Evolutionary conservation across 1,140 invertebrate species (phyloP).

Genomic region (Psilanteris sp.): DNA sequence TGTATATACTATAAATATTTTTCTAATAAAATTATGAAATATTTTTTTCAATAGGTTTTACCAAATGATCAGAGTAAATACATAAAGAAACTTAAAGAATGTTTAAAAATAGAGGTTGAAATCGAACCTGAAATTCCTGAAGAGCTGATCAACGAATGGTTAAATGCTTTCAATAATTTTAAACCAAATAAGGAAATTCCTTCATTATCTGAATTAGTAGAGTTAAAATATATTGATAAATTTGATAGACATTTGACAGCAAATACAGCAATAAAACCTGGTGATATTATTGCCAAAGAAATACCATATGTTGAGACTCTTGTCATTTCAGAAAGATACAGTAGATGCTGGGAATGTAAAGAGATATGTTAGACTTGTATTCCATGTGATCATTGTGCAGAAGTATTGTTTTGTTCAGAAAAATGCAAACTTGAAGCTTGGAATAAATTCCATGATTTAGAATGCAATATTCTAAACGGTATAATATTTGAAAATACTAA

Average conservation of each 20-base stretch:
- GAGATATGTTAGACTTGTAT: slow-evolving; percentile 78
- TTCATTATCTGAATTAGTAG: too few relatives aligned
- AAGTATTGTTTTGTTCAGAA: slow-evolving; percentile 84
- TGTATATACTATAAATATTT: too few relatives aligned
- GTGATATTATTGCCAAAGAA: slow-evolving; percentile 90
- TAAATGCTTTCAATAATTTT: too few relatives aligned
- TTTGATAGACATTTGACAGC: slow-evolving; percentile 72
- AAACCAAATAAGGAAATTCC: too few relatives aligned
- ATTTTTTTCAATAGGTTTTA: too few relatives aligned
- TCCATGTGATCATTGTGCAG: slow-evolving; percentile 83
- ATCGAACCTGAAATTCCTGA: too few relatives aligned
- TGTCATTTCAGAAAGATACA: slow-evolving; percentile 81
- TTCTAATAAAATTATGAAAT: too few relatives aligned
- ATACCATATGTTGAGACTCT: slow-evolving; percentile 86
- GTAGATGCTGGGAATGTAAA: slow-evolving; percentile 88
- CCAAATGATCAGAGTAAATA: too few relatives aligned
- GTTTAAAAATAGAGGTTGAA: background rate
- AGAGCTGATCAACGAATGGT: too few relatives aligned
- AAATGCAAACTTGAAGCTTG: slow-evolving; percentile 83
- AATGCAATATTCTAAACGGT: slow-evolving; percentile 80
- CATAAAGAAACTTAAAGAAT: too few relatives aligned
- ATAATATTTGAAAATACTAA: background rate
- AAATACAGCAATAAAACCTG: slow-evolving; percentile 83
- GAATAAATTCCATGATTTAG: slow-evolving; percentile 84
- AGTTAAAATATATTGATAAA: too few relatives aligned